phyloP scores from a whole-genome alignment of 2,888 invertebrate genomes.

The Erannis defoliaria region DNA sequence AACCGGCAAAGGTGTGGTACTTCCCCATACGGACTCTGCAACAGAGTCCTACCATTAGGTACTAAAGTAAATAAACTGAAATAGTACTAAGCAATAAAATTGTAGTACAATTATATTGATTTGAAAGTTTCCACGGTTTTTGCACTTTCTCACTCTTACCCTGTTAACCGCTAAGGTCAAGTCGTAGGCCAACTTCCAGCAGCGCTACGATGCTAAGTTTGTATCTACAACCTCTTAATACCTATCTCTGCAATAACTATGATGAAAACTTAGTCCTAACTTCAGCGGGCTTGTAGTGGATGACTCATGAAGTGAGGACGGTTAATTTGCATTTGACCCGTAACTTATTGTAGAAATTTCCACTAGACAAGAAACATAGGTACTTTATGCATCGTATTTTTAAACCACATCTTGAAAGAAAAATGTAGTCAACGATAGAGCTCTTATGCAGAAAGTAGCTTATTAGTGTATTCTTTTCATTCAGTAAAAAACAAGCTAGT shows the following conservation, averaged over 20 bases:
- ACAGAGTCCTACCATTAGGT: no score
- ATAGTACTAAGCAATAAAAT: no score
- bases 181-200: neutral
- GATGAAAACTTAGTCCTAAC: neutral
- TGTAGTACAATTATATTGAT: no score
- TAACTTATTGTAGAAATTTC: neutral
- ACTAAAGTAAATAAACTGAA: no score
- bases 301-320: neutral
- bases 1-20: no score
- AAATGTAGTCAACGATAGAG: no score
- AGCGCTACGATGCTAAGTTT: neutral
- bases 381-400: no score
- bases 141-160: no score
- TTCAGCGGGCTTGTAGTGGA: neutral
- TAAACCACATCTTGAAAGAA: no score
- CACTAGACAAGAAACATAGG: no score
- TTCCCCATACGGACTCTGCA: no score
- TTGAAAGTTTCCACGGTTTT: neutral
- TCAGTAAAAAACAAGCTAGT: neutral
- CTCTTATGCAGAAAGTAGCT: no score
- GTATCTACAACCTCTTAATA: conserved; percentile 1
- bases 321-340: conserved; percentile 9
- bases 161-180: neutral
- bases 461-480: neutral
- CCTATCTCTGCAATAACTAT: conserved; percentile 3